Conservation (phyloP, 2,888 invertebrate genomes). For the Danaus chrysippus region DNA sequence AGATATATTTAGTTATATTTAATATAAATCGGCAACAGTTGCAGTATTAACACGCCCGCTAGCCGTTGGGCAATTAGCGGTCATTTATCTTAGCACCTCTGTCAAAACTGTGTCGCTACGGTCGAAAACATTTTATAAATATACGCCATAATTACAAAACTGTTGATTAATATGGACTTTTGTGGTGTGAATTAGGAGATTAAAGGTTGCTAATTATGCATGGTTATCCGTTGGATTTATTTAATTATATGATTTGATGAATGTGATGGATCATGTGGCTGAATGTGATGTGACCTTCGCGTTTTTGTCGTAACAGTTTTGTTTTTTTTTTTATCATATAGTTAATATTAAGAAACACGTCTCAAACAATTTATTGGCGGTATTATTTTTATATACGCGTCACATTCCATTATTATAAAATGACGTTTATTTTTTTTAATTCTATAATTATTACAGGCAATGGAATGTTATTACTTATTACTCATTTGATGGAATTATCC, state of each 20-base stretch:
- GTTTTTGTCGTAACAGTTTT: not conserved
- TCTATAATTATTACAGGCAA: too few species aligned
- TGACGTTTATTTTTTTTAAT: too few species aligned
- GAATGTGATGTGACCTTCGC: constrained; percentile 19
- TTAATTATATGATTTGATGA: constrained; percentile 67
- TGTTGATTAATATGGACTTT: constrained; percentile 65
- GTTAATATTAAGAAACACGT: too few species aligned
- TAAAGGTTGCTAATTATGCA: constrained; percentile 65
- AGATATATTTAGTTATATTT: not conserved
- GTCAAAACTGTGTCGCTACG: constrained; percentile 73
- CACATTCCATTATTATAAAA: too few species aligned
- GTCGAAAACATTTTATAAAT: constrained; percentile 64
- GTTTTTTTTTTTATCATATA: too few species aligned
- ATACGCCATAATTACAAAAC: constrained; percentile 62
- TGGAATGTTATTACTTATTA: too few species aligned
- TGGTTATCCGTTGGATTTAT: constrained; percentile 70
- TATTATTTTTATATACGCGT: too few species aligned
- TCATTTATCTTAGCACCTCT: constrained; percentile 71
- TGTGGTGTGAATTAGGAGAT: constrained; percentile 74
- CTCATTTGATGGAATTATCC: too few species aligned
- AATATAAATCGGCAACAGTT: constrained; percentile 40
- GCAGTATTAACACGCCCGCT: constrained; percentile 45
- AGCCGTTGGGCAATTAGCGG: constrained; percentile 59
- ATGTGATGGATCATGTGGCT: constrained; percentile 49
- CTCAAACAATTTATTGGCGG: too few species aligned